These are phyloP conservation scores for Parasteatoda lunata DNA, from an alignment of 2,888 invertebrate genomes.

Conservation along the genomic window DNA sequence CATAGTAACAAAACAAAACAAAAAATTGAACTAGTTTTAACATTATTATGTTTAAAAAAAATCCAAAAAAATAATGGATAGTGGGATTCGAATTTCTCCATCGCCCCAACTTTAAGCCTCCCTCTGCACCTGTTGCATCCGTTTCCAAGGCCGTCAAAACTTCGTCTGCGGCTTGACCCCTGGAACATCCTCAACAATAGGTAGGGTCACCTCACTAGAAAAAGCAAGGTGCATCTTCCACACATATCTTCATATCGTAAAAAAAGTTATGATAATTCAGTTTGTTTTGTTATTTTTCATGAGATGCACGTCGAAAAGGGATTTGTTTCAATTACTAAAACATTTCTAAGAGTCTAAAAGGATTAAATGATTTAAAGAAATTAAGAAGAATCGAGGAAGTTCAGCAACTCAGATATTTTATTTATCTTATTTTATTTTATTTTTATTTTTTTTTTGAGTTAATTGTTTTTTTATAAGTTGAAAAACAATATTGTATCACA, in stretches of 20 bases:
- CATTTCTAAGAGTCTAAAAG: no score
- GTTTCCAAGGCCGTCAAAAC: constrained; percentile 27
- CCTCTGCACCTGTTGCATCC: constrained; percentile 53
- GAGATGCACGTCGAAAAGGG: background rate
- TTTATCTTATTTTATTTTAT: no score
- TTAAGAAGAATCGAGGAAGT: no score
- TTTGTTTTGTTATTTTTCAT: background rate
- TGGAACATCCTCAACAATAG: constrained; percentile 44
- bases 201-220: constrained; percentile 37
- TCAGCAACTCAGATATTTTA: no score
- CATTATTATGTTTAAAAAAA: background rate
- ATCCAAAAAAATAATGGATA: background rate
- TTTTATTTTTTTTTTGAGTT: no score
- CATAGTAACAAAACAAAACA: no score
- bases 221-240: constrained; percentile 44
- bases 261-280: background rate
- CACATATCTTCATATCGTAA: background rate
- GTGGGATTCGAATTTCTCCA: background rate
- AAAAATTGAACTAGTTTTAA: background rate
- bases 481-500: no score
- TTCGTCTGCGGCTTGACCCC: constrained; percentile 65
- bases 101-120: constrained; percentile 57
- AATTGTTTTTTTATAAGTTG: no score
- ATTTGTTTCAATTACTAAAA: background rate
- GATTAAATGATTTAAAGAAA: no score